Evolutionary conservation across 2,113 vertebrate genomes (phyloP).

Genomic region (Cebidichthys violaceus): DNA sequence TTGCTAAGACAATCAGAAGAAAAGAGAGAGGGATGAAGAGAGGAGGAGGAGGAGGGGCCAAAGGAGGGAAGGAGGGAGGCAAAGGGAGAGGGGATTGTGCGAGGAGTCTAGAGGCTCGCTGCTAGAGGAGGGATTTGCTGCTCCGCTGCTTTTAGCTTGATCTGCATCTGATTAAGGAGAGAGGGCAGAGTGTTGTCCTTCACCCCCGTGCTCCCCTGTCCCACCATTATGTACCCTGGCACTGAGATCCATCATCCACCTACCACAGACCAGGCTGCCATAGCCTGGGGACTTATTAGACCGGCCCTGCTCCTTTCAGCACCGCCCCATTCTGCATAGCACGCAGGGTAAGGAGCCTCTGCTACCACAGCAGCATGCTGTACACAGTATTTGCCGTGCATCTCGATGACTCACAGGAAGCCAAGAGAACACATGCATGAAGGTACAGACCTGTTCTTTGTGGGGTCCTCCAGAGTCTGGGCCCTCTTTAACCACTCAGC

Average conservation of each 20-base stretch:
- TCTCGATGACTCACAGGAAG: constrained; percentile 37
- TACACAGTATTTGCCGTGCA: constrained; percentile 55
- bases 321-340: constrained; percentile 70
- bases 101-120: constrained; percentile 71
- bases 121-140: constrained; percentile 96
- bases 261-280: constrained; percentile 73
- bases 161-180: constrained; percentile 95
- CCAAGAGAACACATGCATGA: constrained; percentile 8
- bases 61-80: constrained; percentile 49
- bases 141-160: constrained; percentile 95
- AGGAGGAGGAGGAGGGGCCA: constrained; percentile 39
- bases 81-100: constrained; percentile 65
- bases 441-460: background rate
- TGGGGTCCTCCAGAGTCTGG: background rate
- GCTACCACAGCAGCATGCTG: constrained; percentile 14
- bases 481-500: background rate
- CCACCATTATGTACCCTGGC: constrained; percentile 83
- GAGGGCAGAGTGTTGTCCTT: constrained; percentile 94
- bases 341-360: constrained; percentile 43
- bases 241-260: constrained; percentile 84
- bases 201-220: constrained; percentile 92
- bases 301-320: constrained; percentile 63
- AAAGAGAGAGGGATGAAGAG: constrained; percentile 77
- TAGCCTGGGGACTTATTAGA: constrained; percentile 83
- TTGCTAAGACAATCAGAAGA: constrained; percentile 86